phyloP scores from a whole-genome alignment of 2,797 vertebrate species.

The Myotis planiceps region DNA sequence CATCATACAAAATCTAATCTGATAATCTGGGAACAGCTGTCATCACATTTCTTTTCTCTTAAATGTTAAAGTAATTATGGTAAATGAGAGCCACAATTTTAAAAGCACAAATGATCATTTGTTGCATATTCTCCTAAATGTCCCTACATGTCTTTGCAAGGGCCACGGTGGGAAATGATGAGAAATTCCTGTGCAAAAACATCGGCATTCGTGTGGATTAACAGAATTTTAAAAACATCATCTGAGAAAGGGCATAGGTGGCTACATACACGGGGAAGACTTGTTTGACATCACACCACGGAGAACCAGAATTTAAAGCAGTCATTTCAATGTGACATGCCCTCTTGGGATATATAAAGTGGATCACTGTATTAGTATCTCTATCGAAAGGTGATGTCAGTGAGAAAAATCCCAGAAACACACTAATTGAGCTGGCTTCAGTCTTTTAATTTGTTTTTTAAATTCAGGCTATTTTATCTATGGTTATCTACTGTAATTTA shows the following conservation, averaged over 20 bases:
- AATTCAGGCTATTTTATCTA: conserved; percentile 65
- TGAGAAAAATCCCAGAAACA: conserved; percentile 69
- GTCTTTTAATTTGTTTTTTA: conserved; percentile 47
- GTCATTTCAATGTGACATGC: conserved; percentile 77
- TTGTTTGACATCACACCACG: conserved; percentile 9
- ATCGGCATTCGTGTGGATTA: conserved; percentile 11
- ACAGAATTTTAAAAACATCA: conserved; percentile 57
- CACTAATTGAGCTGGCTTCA: conserved; percentile 66
- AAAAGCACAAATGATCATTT: conserved; percentile 76
- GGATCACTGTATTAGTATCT: conserved; percentile 79
- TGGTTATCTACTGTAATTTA: conserved; percentile 73
- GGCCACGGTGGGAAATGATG: conserved; percentile 59
- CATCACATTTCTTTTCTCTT: conserved; percentile 61
- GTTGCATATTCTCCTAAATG: conserved; percentile 68
- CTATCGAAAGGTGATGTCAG: conserved; percentile 61
- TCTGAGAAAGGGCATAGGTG: conserved; percentile 48
- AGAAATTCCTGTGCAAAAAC: conserved; percentile 73
- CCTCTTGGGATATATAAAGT: conserved; percentile 79
- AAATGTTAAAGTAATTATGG: conserved; percentile 68
- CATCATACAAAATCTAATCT: conserved; percentile 38
- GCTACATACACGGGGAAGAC: conserved; percentile 4
- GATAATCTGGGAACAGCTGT: conserved; percentile 67
- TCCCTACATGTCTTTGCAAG: conserved; percentile 64
- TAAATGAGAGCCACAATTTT: conserved; percentile 62
- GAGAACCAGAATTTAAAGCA: conserved; percentile 68